These are phyloP conservation scores for Rhynchomys soricoides DNA, from an alignment of 2,113 vertebrate species.

Conservation along the genomic window DNA sequence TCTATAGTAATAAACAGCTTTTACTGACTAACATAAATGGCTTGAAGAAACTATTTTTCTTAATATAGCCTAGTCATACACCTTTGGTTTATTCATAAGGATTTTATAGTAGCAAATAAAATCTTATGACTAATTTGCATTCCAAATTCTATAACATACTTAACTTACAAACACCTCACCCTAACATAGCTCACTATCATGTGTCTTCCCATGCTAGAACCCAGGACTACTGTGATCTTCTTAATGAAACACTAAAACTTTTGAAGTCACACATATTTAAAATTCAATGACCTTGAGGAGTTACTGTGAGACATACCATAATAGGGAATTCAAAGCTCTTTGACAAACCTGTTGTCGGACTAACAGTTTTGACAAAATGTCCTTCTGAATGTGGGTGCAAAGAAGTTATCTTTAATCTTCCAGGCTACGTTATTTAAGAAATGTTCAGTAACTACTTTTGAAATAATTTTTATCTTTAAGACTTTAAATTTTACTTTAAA, in stretches of 20 bases:
- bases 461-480: background rate
- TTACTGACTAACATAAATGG: background rate
- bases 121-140: background rate
- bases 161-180: background rate
- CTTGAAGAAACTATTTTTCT: background rate
- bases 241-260: background rate
- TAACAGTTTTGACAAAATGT: background rate
- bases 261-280: background rate
- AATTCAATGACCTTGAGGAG: background rate
- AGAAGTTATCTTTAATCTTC: background rate
- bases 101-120: background rate
- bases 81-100: background rate
- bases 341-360: background rate
- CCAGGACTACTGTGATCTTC: background rate
- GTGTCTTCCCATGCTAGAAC: background rate
- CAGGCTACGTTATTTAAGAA: background rate
- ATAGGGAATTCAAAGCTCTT: background rate
- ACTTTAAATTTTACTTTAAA: background rate
- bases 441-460: background rate
- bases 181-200: background rate
- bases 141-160: background rate
- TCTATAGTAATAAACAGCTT: background rate
- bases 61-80: background rate
- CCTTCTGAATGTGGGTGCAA: background rate
- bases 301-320: slow-evolving; percentile 20